Conservation (phyloP, 2,888 invertebrate species). For the Pseudococcus viburni region DNA sequence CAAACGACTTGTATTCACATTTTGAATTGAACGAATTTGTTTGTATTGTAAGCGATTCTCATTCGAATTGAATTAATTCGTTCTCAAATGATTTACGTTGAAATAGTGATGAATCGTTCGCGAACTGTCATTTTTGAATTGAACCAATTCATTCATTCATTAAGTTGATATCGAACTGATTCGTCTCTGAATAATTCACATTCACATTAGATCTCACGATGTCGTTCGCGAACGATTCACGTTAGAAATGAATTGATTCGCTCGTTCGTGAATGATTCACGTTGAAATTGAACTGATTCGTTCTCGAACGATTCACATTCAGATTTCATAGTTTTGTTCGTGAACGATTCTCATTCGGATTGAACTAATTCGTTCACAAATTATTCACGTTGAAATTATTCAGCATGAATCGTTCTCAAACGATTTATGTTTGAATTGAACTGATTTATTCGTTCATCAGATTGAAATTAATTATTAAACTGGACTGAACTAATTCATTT, state of each 20-base stretch:
- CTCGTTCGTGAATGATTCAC: not conserved
- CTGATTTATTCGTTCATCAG: too few relatives aligned
- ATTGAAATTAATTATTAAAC: too few relatives aligned
- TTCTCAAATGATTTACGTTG: not conserved
- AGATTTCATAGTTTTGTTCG: not conserved
- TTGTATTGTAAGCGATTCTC: not conserved
- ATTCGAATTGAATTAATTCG: not conserved
- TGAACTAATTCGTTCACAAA: not conserved
- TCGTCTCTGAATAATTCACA: not conserved
- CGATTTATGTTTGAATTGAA: too few relatives aligned
- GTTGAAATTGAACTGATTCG: not conserved
- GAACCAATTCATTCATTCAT: too few relatives aligned
- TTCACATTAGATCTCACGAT: not conserved
- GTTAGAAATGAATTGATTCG: not conserved
- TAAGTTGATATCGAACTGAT: not conserved
- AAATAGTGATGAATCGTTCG: too few relatives aligned
- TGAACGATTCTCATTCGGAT: not conserved
- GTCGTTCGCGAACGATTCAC: conserved; percentile 20
- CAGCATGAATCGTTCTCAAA: not conserved
- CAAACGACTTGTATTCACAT: not conserved
- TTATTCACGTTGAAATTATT: not conserved
- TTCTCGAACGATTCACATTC: not conserved
- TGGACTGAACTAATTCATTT: too few relatives aligned
- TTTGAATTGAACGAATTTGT: not conserved
- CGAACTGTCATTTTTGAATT: too few relatives aligned